A percentile compares a stretch with the other conserved stretches of the same genome.
Conservation (phyloP, 1,140 invertebrate genomes). For the Drosophila punjabiensis region DNA sequence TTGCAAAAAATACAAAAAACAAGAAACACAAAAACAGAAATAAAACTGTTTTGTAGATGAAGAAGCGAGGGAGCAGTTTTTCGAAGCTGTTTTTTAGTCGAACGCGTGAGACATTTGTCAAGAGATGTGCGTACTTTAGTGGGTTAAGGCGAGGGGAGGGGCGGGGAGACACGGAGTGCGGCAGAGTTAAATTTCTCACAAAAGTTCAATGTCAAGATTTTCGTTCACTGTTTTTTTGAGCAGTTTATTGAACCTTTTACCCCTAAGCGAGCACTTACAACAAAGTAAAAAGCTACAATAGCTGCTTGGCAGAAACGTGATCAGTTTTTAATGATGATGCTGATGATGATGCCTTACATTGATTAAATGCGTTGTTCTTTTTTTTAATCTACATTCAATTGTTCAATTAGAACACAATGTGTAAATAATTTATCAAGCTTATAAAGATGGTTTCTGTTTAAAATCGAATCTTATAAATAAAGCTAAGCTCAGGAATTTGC, state of each 20-base stretch:
- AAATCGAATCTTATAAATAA: background rate
- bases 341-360: constrained; percentile 1
- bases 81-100: constrained; percentile 24
- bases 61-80: constrained; percentile 6
- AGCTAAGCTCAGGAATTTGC: background rate
- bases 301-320: constrained; percentile 22
- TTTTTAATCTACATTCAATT: background rate
- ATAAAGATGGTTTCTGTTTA: background rate
- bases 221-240: constrained; percentile 42
- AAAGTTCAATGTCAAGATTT: constrained; percentile 62
- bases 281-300: constrained; percentile 34
- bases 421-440: background rate
- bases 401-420: background rate
- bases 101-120: constrained; percentile 50
- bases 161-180: background rate
- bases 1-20: constrained; percentile 27
- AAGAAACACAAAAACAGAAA: constrained; percentile 10
- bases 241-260: constrained; percentile 42
- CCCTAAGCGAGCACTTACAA: constrained; percentile 28
- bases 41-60: constrained; percentile 35
- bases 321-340: constrained; percentile 18
- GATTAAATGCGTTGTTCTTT: background rate
- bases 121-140: constrained; percentile 35
- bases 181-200: constrained; percentile 30
- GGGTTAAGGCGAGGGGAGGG: background rate